These are phyloP conservation scores for Zeuzera pyrina DNA, from an alignment of 2,888 invertebrate species.

Conservation along the genomic window DNA sequence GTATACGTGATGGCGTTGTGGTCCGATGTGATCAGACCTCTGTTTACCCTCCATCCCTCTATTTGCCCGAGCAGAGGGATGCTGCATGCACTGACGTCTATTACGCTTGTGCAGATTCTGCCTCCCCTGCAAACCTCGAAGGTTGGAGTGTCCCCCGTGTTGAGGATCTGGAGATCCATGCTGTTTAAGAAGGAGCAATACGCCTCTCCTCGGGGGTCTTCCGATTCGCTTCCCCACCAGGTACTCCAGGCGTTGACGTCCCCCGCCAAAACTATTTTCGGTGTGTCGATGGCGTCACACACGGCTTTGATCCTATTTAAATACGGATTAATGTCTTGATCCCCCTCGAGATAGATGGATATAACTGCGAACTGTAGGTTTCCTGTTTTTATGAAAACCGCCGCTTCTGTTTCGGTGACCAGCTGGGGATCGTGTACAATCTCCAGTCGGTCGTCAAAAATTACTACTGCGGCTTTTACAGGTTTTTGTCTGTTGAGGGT, in stretches of 20 bases:
- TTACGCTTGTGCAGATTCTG: no score
- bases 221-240: conserved; percentile 6
- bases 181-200: conserved; percentile 12
- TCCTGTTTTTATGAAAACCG: no score
- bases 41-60: conserved; percentile 13
- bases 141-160: conserved; percentile 14
- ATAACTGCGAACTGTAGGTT: no score
- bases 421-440: no score
- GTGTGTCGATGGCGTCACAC: background rate
- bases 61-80: conserved; percentile 12
- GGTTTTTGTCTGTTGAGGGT: no score
- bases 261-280: background rate
- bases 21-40: conserved; percentile 14
- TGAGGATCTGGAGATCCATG: conserved; percentile 14
- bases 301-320: no score
- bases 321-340: no score
- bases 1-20: conserved; percentile 18
- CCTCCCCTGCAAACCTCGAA: conserved; percentile 9
- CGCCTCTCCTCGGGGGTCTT: conserved; percentile 13
- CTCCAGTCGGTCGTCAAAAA: no score
- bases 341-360: no score
- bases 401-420: no score
- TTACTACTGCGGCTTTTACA: no score
- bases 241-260: conserved; percentile 2
- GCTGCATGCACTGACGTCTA: no score